Percentiles rank a stretch among this genome's conserved stretches.
Evolutionary conservation across 2,888 invertebrate genomes (phyloP).

Genomic region (Brachypterus glaber): DNA sequence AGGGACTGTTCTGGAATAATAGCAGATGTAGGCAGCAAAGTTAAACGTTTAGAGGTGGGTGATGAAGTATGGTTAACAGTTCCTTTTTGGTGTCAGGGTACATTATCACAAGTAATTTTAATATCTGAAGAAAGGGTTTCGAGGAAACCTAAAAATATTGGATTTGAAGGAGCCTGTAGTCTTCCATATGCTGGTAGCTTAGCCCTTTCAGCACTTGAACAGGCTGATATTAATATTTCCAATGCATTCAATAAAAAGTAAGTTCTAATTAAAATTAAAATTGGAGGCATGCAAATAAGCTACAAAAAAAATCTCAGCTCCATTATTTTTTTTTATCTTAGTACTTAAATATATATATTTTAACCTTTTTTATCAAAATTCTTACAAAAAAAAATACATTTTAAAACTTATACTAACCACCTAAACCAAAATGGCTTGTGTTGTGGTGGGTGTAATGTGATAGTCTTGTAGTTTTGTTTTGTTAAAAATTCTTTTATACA

Average conservation of each 20-base stretch:
- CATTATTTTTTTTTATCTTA: no score
- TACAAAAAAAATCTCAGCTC: no score
- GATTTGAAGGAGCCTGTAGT: conserved; percentile 51
- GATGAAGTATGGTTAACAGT: conserved; percentile 53
- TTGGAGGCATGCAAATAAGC: no score
- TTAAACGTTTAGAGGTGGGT: conserved; percentile 49
- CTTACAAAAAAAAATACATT: no score
- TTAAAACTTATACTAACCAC: no score
- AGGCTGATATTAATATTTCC: conserved; percentile 41
- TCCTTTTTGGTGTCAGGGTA: conserved; percentile 50
- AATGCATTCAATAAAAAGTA: conserved; percentile 47
- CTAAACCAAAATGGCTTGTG: no score
- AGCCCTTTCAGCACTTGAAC: conserved; percentile 45
- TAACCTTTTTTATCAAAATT: no score
- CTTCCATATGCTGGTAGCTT: conserved; percentile 51
- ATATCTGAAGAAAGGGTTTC: conserved; percentile 45
- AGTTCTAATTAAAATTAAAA: no score
- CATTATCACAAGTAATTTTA: conserved; percentile 47
- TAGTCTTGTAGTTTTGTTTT: no score
- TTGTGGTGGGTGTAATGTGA: no score
- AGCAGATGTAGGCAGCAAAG: conserved; percentile 50
- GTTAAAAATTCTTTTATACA: no score
- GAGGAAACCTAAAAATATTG: conserved; percentile 47
- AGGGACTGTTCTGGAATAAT: conserved; percentile 55
- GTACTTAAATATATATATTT: no score